Base-by-base conservation (phyloP, 2,797 vertebrate species). In the Typhlichthys subterraneus region DNA sequence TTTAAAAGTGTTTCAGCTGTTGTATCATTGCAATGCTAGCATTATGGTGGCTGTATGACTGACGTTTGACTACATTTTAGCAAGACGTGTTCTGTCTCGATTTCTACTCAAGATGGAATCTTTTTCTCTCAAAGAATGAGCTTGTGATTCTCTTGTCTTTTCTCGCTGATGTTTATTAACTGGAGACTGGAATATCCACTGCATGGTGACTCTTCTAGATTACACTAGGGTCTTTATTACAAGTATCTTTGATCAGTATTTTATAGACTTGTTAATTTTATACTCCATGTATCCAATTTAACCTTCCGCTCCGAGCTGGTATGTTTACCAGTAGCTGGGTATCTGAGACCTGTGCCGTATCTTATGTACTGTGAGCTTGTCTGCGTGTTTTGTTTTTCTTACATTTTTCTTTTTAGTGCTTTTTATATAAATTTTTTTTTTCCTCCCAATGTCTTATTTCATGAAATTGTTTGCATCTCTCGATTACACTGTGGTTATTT, bases 401-500 rank as follows among this genome's bases (percentile, higher is more conserved):
- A 65, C 71, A 46, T 33, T 17, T 66, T 76, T 59, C 82, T 85
- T 54, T 69, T 79, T 87, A 82, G 73, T 64, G 53, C 23, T 29
- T 29, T 61, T 67, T 88, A 77, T 88, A 77, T 73, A 73, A 73
- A 80, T 85, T 62, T 9, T 51, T 67, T 65, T 81, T 70, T 15
- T 54, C 62, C 47, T 82, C 70, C 73, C 55, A 51, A 59, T 7
- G 53, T 77, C 79, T 29, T 29, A 29, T 29, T 78, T 80, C 3
- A 48, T 83, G 75, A 55, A 50, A 33, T 6, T 23, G 31, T 5
- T 54, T 89, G 89, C 69, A 48, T 64, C 88, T 87, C 87, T 92
- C 81, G 87, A 86, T 92, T 89, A 88, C 92, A 93, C 92, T 93
- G 92, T 93, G 90, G 85, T 93, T 92, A 84, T 92, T 92, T 93